These are phyloP conservation scores for Orestias chungarensis DNA, from an alignment of 2,797 vertebrate genomes.

Conservation along the genomic window DNA sequence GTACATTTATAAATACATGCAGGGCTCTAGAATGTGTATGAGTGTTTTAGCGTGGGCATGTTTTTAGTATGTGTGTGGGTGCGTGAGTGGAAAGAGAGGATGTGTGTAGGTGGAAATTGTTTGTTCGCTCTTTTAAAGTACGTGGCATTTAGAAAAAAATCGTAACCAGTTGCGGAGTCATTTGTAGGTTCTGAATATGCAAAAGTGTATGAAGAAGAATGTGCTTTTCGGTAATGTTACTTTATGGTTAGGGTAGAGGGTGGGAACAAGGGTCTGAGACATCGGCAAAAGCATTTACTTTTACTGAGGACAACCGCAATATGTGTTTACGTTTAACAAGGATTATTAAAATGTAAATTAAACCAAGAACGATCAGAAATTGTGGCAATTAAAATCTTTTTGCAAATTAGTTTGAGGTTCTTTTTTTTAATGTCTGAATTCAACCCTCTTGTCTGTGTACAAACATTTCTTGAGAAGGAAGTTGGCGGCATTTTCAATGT, in stretches of 20 bases:
- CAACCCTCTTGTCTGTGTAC: not conserved
- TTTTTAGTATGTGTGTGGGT: not conserved
- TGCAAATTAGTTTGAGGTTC: slow-evolving; percentile 54
- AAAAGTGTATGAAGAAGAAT: slow-evolving; percentile 69
- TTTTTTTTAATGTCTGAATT: slow-evolving; percentile 22
- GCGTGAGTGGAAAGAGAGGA: slow-evolving; percentile 25
- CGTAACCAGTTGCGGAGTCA: slow-evolving; percentile 73
- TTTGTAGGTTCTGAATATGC: slow-evolving; percentile 84
- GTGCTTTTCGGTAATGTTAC: slow-evolving; percentile 71
- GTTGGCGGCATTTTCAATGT: not conserved
- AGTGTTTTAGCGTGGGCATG: slow-evolving; percentile 1
- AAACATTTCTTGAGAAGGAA: slow-evolving; percentile 9
- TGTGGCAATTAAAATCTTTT: slow-evolving; percentile 79
- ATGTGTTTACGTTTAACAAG: slow-evolving; percentile 74
- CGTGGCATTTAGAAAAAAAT: slow-evolving; percentile 80
- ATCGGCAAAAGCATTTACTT: slow-evolving; percentile 69
- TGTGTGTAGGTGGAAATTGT: slow-evolving; percentile 71
- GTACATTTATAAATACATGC: slow-evolving; percentile 71
- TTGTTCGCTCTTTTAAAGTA: slow-evolving; percentile 75
- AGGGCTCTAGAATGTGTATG: slow-evolving; percentile 59
- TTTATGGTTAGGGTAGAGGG: slow-evolving; percentile 46
- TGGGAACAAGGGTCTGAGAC: slow-evolving; percentile 29
- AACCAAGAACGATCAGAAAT: slow-evolving; percentile 79
- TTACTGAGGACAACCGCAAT: slow-evolving; percentile 66
- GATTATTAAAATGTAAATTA: slow-evolving; percentile 72